Evolutionary conservation across 2,797 vertebrate genomes (phyloP).

Genomic region (Phaenicophaeus curvirostris): DNA sequence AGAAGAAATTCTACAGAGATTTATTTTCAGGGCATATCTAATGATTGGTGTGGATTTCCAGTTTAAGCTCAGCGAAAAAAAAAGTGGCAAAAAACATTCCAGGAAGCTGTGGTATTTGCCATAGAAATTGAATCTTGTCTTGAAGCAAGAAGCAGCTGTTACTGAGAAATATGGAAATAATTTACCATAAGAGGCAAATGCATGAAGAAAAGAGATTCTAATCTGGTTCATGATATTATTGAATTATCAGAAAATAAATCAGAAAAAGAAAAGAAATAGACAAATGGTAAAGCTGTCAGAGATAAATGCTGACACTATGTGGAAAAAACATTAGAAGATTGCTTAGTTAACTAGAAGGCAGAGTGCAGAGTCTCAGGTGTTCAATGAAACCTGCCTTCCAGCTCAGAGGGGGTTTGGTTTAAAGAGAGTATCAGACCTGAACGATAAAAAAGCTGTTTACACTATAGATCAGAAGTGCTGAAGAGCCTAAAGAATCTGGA

Average conservation of each 20-base stretch:
- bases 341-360: not conserved
- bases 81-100: not conserved
- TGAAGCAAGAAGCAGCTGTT: constrained; percentile 16
- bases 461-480: not conserved
- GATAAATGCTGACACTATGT: not conserved
- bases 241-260: not conserved
- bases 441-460: not conserved
- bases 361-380: not conserved
- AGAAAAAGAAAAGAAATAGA: not conserved
- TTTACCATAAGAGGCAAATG: not conserved
- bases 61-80: not conserved
- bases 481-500: not conserved
- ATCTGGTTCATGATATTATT: not conserved
- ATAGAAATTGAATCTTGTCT: constrained; percentile 4
- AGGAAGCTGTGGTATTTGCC: constrained; percentile 24
- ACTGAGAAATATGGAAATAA: constrained; percentile 2
- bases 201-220: constrained; percentile 8
- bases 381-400: not conserved
- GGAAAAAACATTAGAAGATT: not conserved
- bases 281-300: not conserved
- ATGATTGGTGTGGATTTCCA: not conserved
- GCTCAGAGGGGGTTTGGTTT: not conserved
- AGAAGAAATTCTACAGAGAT: not conserved
- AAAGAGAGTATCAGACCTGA: not conserved
- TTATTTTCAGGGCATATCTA: not conserved